Conservation (phyloP, 2,797 vertebrate species). For the Pantherophis vulpinus region DNA sequence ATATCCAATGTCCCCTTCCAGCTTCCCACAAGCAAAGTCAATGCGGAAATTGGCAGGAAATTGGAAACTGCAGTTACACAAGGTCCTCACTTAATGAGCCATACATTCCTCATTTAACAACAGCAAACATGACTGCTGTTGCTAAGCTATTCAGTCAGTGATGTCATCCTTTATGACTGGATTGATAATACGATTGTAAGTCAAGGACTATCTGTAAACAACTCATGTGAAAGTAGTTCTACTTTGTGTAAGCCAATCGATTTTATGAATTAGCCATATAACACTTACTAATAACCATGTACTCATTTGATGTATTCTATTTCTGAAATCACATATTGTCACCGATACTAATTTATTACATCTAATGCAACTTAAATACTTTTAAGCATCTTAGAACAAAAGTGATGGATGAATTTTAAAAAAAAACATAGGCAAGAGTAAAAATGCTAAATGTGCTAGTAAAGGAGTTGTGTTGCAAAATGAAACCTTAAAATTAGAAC, state of each 20-base stretch:
- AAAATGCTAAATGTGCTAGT: neutral
- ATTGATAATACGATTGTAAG: neutral
- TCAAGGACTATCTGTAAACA: neutral
- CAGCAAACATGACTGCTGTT: neutral
- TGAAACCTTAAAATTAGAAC: neutral
- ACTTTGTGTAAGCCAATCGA: neutral
- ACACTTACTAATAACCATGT: neutral
- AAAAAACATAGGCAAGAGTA: neutral
- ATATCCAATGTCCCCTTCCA: neutral
- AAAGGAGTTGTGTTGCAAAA: neutral
- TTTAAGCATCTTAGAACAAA: neutral
- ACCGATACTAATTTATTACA: neutral
- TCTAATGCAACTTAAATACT: neutral
- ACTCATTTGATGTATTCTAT: neutral
- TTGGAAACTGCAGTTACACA: neutral
- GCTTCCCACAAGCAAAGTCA: neutral
- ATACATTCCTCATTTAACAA: neutral
- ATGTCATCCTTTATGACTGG: neutral
- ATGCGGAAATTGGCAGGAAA: neutral
- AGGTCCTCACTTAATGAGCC: neutral
- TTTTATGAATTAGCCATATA: neutral
- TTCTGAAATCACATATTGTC: neutral
- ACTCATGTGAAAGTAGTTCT: neutral
- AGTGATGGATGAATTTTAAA: neutral
- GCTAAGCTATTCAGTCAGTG: neutral